phyloP scores from a whole-genome alignment of 2,888 invertebrate species.

The Drosophila koepferae region DNA sequence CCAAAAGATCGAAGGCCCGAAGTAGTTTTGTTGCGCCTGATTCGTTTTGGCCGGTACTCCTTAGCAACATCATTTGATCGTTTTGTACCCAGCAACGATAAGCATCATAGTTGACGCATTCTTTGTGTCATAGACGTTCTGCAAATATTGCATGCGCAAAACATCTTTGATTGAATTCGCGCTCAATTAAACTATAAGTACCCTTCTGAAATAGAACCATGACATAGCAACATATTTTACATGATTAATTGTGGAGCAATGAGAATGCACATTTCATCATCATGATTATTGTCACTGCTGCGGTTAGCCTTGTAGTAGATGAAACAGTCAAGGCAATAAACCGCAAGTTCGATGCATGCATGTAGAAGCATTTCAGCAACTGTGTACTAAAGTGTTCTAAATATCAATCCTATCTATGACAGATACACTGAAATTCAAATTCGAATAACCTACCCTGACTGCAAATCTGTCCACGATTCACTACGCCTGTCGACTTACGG shows the following conservation, averaged over 20 bases:
- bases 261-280: conserved; percentile 54
- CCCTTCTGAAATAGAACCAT: conserved; percentile 57
- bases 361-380: neutral
- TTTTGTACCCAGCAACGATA: conserved; percentile 36
- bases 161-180: conserved; percentile 24
- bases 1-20: conserved; percentile 27
- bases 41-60: conserved; percentile 50
- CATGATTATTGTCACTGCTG: conserved; percentile 53
- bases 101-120: conserved; percentile 44
- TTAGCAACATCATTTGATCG: conserved; percentile 15
- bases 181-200: conserved; percentile 63
- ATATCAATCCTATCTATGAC: conserved; percentile 50
- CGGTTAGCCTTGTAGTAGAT: conserved; percentile 40
- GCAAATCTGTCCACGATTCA: conserved; percentile 33
- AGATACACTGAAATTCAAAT: conserved; percentile 24
- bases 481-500: conserved; percentile 76
- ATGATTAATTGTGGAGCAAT: conserved; percentile 71
- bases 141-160: conserved; percentile 34
- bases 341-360: neutral
- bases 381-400: conserved; percentile 29
- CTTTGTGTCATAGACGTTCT: neutral
- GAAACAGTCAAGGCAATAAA: neutral
- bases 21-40: conserved; percentile 64
- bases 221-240: conserved; percentile 19
- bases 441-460: conserved; percentile 1